phyloP scores from a whole-genome alignment of 1,140 invertebrate genomes.

The Stegodyphus mimosarum region DNA sequence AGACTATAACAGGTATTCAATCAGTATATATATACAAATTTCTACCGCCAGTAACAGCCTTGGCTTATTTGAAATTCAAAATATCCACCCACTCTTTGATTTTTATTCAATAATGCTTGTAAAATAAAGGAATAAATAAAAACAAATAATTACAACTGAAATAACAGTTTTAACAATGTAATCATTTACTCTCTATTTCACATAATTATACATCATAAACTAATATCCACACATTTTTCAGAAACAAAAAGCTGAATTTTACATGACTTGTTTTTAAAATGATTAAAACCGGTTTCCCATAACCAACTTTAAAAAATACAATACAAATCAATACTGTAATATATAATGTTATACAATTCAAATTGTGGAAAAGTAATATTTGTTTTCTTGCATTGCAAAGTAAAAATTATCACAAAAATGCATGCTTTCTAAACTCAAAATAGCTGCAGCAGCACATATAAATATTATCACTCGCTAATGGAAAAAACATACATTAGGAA shows the following conservation, averaged over 20 bases:
- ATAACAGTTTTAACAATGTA: constrained; percentile 43
- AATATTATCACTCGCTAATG: constrained; percentile 16
- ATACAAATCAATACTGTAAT: constrained; percentile 58
- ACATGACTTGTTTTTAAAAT: constrained; percentile 42
- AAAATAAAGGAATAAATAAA: background rate
- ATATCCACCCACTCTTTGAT: too few species aligned
- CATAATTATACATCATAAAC: constrained; percentile 54
- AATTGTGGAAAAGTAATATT: constrained; percentile 33
- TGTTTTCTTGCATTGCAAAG: constrained; percentile 48
- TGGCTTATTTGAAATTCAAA: too few species aligned
- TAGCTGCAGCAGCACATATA: constrained; percentile 40
- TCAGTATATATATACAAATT: too few species aligned
- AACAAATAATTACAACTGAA: background rate
- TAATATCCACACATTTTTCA: constrained; percentile 47
- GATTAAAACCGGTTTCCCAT: constrained; percentile 43
- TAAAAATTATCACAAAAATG: constrained; percentile 54
- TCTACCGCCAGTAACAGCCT: too few species aligned
- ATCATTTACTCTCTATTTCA: constrained; percentile 55
- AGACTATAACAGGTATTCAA: too few species aligned
- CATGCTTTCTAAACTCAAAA: constrained; percentile 32
- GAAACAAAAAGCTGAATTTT: constrained; percentile 52
- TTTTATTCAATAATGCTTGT: background rate
- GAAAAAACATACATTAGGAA: background rate
- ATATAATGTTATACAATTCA: constrained; percentile 31
- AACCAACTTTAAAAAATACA: constrained; percentile 42